A percentile compares a stretch with the other conserved stretches of the same genome.
phyloP scores from a whole-genome alignment of 2,797 vertebrate genomes.

The Rhinatrema bivittatum region DNA sequence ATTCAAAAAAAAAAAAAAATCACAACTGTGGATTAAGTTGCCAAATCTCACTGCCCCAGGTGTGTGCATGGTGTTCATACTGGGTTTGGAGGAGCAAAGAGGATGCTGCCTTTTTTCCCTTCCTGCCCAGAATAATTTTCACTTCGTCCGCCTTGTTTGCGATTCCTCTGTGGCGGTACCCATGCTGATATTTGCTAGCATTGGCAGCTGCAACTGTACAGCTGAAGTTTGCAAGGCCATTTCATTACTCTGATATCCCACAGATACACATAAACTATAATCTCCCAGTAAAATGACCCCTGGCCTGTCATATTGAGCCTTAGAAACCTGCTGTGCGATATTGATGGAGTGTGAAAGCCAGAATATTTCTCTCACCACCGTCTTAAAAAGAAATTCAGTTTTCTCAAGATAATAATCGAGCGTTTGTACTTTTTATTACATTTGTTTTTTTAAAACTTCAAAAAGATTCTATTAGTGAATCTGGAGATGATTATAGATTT shows the following conservation, averaged over 20 bases:
- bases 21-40: slow-evolving; percentile 58
- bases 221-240: slow-evolving; percentile 1
- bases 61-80: slow-evolving; percentile 29
- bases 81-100: slow-evolving; percentile 11
- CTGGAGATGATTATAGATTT: too few relatives aligned
- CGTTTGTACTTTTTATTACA: too few relatives aligned
- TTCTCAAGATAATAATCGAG: too few relatives aligned
- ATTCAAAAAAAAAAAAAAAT: slow-evolving; percentile 63
- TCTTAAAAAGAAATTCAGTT: too few relatives aligned
- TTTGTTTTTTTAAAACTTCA: too few relatives aligned
- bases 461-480: too few relatives aligned
- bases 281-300: neutral
- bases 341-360: too few relatives aligned
- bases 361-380: too few relatives aligned
- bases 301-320: neutral
- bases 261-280: neutral
- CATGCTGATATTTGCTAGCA: too few relatives aligned
- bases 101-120: slow-evolving; percentile 13
- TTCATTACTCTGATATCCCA: neutral
- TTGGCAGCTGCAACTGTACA: neutral
- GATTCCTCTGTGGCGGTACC: fast-evolving
- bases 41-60: slow-evolving; percentile 50
- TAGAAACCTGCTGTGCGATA: too few relatives aligned
- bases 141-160: slow-evolving; percentile 1
- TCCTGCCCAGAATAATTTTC: neutral